Base-by-base conservation (phyloP, 2,113 vertebrate species). In the Oncorhynchus mykiss region DNA sequence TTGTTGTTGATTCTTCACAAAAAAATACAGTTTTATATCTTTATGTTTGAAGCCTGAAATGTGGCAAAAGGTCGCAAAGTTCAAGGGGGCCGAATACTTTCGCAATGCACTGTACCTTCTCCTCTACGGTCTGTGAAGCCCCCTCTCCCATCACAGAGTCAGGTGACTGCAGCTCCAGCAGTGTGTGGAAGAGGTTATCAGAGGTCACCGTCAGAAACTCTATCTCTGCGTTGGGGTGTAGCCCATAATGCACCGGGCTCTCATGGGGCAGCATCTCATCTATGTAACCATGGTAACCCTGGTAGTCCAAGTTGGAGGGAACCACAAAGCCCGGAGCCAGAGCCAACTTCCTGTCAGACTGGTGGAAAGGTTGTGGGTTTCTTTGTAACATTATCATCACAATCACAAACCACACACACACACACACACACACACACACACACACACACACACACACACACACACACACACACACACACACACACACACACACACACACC, bases 101-200 rank as follows among this genome's bases (percentile, higher is more conserved):
- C n/a, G n/a, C n/a, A n/a, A n/a, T n/a, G n/a, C n/a, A n/a, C n/a
- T n/a, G n/a, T n/a, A 24, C 92, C 92, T 95, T 95, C 90, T 95
- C 92, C 88, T 95, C 94, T 68, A 91, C 87, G n/a, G 91, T 93
- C 82, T 93, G 92, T 0, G 92, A 91, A 24, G 77, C 76, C 71
- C 90, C 93, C 81, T 95, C 91, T 29, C 86, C 90, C 89, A 87
- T 90, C 80, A 91, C 84, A 13, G 92, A 88, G 39, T 84, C 89
- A 68, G 87, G 90, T 89, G 94, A 94, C 92, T 95, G 94, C 80
- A 94, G 90, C 90, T 94, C 93, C 85, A 94, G 92, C 83, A 96
- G 89, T 49, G 90, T 93, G 87, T 89, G 94, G 86, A 96, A 93
- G 70, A 91, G 84, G 76, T 88, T 92, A 88, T 93, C 93, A 24